Percentiles rank a stretch among this genome's conserved stretches.
Evolutionary conservation across 2,113 vertebrate genomes (phyloP).

Genomic region (Pelecanoides urinatrix): DNA sequence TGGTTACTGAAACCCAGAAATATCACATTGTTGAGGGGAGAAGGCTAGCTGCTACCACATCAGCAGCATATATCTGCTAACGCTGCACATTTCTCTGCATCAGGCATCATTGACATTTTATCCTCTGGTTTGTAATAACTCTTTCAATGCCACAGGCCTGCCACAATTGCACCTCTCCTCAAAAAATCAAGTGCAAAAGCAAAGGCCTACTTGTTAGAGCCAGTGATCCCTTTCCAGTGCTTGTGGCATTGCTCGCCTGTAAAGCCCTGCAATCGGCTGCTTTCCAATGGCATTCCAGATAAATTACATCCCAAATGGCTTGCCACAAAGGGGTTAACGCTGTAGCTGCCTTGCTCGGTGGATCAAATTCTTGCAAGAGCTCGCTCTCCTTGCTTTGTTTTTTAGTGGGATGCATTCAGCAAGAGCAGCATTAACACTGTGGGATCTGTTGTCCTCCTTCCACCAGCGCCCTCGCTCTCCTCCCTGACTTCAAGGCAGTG

Average conservation of each 20-base stretch:
- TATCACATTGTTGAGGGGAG: background rate
- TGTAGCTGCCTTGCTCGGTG: background rate
- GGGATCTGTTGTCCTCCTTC: background rate
- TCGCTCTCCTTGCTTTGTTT: conserved; percentile 54
- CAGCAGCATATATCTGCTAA: conserved; percentile 40
- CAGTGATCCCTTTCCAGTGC: background rate
- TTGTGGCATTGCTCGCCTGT: background rate
- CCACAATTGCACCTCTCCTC: background rate
- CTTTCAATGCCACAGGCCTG: background rate
- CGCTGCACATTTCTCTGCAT: conserved; percentile 50
- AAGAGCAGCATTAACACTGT: background rate
- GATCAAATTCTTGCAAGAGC: conserved; percentile 45
- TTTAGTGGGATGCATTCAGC: conserved; percentile 3
- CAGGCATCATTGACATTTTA: conserved; percentile 49
- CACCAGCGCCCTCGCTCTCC: background rate
- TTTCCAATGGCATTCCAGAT: background rate
- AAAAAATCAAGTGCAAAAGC: background rate
- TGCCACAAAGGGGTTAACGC: background rate
- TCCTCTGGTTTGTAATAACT: conserved; percentile 41
- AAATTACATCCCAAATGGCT: background rate
- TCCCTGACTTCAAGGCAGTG: background rate
- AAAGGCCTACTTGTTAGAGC: background rate
- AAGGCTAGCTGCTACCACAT: conserved; percentile 1
- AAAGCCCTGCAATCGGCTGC: rapidly evolving
- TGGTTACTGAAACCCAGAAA: conserved; percentile 10